These are phyloP conservation scores for Ariolimax columbianus DNA, from an alignment of 2,888 invertebrate genomes.

Conservation along the genomic window DNA sequence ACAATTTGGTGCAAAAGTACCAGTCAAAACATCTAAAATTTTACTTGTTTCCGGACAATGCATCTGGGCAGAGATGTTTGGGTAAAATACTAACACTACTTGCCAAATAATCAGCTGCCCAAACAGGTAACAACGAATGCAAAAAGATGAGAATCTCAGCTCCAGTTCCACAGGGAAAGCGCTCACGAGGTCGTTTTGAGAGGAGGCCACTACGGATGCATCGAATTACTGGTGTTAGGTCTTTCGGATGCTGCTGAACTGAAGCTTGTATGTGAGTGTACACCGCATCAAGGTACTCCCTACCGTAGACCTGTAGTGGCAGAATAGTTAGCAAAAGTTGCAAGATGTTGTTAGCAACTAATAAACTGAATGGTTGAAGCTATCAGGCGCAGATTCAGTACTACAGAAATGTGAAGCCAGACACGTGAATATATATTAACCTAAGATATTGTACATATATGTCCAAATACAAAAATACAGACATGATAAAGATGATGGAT, in stretches of 20 bases:
- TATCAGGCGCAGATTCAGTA: too few relatives aligned
- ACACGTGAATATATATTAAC: neutral
- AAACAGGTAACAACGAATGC: conserved; percentile 71
- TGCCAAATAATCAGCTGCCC: conserved; percentile 72
- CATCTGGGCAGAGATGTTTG: conserved; percentile 58
- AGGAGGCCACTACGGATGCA: conserved; percentile 73
- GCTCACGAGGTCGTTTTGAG: conserved; percentile 71
- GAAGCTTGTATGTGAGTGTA: conserved; percentile 64
- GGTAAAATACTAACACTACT: conserved; percentile 63
- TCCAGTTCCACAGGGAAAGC: conserved; percentile 73
- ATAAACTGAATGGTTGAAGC: too few relatives aligned
- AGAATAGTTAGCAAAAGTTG: too few relatives aligned
- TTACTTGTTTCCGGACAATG: conserved; percentile 4
- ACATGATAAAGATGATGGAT: too few relatives aligned
- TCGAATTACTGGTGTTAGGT: conserved; percentile 73
- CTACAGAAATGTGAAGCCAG: neutral
- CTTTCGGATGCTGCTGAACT: conserved; percentile 64
- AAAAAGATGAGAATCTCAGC: conserved; percentile 70
- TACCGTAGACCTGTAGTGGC: conserved; percentile 68
- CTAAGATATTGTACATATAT: too few relatives aligned
- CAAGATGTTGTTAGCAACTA: too few relatives aligned
- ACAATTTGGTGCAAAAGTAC: neutral
- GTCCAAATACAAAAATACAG: too few relatives aligned
- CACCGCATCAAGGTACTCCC: conserved; percentile 68
- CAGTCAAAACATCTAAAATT: neutral